Percentiles rank a stretch among this genome's conserved stretches.
phyloP scores from a whole-genome alignment of 2,888 invertebrate species.

The Eugnorisma glareosa region DNA sequence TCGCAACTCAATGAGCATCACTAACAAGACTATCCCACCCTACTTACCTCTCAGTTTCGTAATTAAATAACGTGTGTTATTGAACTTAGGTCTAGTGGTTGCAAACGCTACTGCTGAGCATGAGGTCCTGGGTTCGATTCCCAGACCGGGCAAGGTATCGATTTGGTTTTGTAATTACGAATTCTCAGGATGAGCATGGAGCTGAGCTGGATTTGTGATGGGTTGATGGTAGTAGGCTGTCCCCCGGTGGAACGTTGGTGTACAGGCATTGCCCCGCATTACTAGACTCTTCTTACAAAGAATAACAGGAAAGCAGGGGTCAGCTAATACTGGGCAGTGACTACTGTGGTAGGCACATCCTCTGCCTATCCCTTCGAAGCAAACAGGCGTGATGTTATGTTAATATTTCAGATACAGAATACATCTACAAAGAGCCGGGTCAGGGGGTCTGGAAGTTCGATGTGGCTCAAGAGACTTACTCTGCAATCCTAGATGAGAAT shows the following conservation, averaged over 20 bases:
- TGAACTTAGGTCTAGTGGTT: neutral
- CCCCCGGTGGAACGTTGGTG: neutral
- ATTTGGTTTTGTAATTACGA: neutral
- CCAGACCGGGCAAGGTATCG: neutral
- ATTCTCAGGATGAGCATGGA: neutral
- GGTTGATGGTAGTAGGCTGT: neutral
- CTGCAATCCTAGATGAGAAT: slow-evolving; percentile 74
- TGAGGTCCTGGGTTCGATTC: neutral
- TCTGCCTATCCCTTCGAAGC: neutral
- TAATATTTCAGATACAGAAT: slow-evolving; percentile 81
- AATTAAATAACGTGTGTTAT: slow-evolving; percentile 5
- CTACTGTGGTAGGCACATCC: neutral
- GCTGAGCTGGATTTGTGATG: neutral
- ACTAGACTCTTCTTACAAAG: neutral
- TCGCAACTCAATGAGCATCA: slow-evolving; percentile 5
- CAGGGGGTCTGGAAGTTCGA: slow-evolving; percentile 80
- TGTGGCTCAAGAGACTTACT: slow-evolving; percentile 70
- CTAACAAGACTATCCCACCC: slow-evolving; percentile 38
- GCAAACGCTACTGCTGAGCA: neutral
- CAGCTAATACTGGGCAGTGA: neutral
- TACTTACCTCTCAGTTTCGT: slow-evolving; percentile 30
- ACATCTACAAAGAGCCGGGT: slow-evolving; percentile 78
- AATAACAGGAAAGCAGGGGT: neutral
- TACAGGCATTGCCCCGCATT: neutral
- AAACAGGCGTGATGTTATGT: neutral